Conservation (phyloP, 2,888 invertebrate genomes). For the Lepidonotus clava region DNA sequence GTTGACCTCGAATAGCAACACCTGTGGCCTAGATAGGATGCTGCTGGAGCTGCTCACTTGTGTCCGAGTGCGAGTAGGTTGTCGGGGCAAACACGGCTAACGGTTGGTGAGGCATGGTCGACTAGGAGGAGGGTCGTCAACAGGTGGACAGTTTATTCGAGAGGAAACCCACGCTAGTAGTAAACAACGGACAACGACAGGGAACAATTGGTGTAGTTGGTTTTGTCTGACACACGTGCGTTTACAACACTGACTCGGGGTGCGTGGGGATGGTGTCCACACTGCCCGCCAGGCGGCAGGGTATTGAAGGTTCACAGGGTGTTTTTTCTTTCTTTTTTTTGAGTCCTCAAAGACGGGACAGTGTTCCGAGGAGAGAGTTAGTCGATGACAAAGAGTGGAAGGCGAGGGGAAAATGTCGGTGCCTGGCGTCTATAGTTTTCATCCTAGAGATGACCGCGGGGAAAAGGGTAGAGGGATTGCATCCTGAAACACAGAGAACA, state of each 20-base stretch:
- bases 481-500: constrained; percentile 52
- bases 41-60: not conserved
- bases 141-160: not conserved
- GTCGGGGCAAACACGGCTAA: not conserved
- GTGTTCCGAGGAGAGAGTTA: constrained; percentile 20
- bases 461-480: constrained; percentile 15
- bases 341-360: not conserved
- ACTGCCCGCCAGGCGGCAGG: not conserved
- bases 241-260: not conserved
- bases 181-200: constrained; percentile 19
- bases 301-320: constrained; percentile 9
- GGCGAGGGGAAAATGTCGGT: not conserved
- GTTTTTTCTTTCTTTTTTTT: not conserved
- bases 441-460: constrained; percentile 33
- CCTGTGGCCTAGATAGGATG: not conserved
- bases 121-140: not conserved
- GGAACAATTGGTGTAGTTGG: constrained; percentile 12
- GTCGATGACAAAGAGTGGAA: constrained; percentile 17
- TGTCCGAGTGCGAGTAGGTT: constrained; percentile 20
- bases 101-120: not conserved
- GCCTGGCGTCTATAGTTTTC: constrained; percentile 7
- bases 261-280: not conserved
- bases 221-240: not conserved
- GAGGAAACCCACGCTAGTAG: not conserved
- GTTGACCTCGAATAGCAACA: constrained; percentile 4